Conservation (phyloP, 1,140 invertebrate species). For the Helicorthomorpha holstii region DNA sequence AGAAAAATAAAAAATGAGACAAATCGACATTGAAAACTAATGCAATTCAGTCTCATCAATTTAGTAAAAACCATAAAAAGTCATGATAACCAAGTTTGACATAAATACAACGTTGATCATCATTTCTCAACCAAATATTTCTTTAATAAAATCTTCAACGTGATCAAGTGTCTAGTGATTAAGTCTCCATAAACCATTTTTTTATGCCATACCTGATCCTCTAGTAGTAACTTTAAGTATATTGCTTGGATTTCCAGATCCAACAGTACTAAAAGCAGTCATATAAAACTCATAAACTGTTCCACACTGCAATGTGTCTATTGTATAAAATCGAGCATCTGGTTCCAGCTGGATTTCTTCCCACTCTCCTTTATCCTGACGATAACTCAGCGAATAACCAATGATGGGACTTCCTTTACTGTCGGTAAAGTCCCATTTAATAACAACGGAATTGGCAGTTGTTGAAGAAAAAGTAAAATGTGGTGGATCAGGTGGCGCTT, state of each 20-base stretch:
- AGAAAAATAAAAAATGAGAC: no score
- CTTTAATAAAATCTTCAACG: no score
- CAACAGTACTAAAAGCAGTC: constrained; percentile 56
- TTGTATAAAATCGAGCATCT: constrained; percentile 53
- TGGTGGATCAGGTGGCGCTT: constrained; percentile 66
- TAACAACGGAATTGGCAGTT: constrained; percentile 62
- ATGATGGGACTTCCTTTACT: no score
- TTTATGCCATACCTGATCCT: constrained; percentile 8
- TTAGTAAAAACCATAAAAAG: no score
- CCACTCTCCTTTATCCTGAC: constrained; percentile 83
- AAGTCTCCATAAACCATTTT: no score
- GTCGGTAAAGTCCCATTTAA: constrained; percentile 61
- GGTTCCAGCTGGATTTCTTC: constrained; percentile 27
- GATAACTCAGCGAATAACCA: constrained; percentile 71
- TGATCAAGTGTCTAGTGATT: no score
- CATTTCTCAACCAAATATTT: no score
- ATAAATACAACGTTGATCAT: no score
- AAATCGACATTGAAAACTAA: no score
- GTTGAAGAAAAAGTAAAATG: constrained; percentile 59
- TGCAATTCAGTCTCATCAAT: no score
- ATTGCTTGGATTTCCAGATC: constrained; percentile 5
- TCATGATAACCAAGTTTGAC: no score
- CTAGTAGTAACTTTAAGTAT: constrained; percentile 4
- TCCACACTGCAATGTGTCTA: constrained; percentile 73
- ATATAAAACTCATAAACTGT: constrained; percentile 83